Conservation (phyloP, 2,797 vertebrate species). For the Betta splendens region DNA sequence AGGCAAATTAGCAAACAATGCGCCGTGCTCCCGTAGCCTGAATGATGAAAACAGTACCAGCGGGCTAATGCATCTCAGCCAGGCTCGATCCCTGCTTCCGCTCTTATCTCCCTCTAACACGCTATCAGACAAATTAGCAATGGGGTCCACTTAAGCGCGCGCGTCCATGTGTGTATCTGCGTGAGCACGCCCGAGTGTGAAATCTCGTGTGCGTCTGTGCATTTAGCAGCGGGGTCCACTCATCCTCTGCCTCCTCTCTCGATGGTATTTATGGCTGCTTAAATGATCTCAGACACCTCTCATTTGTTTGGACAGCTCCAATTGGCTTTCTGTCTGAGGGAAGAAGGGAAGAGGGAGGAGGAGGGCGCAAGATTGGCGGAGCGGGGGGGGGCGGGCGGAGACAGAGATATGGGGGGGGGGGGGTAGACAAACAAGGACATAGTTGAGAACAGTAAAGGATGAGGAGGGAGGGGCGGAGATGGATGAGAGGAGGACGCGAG, state of each 20-base stretch:
- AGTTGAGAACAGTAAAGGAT: constrained; percentile 21
- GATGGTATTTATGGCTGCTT: constrained; percentile 78
- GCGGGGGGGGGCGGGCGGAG: constrained; percentile 24
- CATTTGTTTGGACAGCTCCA: constrained; percentile 75
- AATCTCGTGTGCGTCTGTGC: constrained; percentile 25
- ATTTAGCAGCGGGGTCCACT: constrained; percentile 53
- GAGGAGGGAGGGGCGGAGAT: constrained; percentile 18
- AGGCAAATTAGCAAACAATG: constrained; percentile 72
- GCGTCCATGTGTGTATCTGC: constrained; percentile 7
- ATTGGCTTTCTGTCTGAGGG: constrained; percentile 72
- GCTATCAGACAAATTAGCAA: constrained; percentile 79
- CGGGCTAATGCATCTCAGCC: constrained; percentile 63
- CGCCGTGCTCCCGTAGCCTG: constrained; percentile 37
- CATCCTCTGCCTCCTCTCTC: constrained; percentile 62
- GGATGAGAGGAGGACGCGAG: constrained; percentile 14
- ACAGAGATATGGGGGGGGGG: background rate
- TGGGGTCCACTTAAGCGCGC: constrained; percentile 59
- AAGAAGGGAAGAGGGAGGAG: constrained; percentile 42
- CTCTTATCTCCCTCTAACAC: constrained; percentile 74
- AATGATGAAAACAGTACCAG: constrained; percentile 66
- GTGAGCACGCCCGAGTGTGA: constrained; percentile 11
- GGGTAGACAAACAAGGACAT: constrained; percentile 31
- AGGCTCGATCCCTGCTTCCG: constrained; percentile 63
- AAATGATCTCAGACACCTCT: constrained; percentile 77
- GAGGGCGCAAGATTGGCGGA: constrained; percentile 17